These are phyloP conservation scores for Hyperoplus immaculatus DNA, from an alignment of 2,797 vertebrate species.

Conservation along the genomic window DNA sequence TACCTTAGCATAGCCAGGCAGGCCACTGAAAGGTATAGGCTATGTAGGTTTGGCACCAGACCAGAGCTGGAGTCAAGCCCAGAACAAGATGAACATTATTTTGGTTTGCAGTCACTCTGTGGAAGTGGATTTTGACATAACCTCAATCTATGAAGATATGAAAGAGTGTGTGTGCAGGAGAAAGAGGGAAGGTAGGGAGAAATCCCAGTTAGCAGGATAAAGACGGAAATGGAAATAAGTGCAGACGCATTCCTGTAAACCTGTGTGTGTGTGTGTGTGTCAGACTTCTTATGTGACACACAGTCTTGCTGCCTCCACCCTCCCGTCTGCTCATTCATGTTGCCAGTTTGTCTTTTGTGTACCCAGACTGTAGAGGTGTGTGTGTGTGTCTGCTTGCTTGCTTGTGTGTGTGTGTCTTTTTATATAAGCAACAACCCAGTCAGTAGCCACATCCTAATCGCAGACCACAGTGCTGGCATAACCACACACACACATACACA, in stretches of 20 bases:
- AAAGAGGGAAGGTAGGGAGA: conserved; percentile 34
- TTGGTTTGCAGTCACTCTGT: conserved; percentile 74
- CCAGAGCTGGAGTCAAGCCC: conserved; percentile 75
- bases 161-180: conserved; percentile 28
- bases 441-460: conserved; percentile 48
- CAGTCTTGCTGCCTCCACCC: conserved; percentile 61
- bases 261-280: conserved; percentile 36
- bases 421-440: conserved; percentile 41
- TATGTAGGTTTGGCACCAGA: conserved; percentile 55
- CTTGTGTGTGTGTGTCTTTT: neutral
- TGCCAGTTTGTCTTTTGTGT: conserved; percentile 64
- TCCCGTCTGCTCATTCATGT: conserved; percentile 72
- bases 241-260: conserved; percentile 68
- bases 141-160: conserved; percentile 63
- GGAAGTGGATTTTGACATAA: conserved; percentile 77
- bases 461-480: conserved; percentile 16
- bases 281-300: conserved; percentile 59
- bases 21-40: conserved; percentile 54
- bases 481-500: conserved; percentile 4
- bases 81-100: conserved; percentile 83
- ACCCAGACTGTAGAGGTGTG: conserved; percentile 37
- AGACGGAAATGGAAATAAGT: conserved; percentile 72
- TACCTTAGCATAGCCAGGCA: conserved; percentile 38
- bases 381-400: neutral
- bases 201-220: conserved; percentile 38